Base-by-base conservation (phyloP, 2,113 vertebrate genomes). In the Burhinus oedicnemus region DNA sequence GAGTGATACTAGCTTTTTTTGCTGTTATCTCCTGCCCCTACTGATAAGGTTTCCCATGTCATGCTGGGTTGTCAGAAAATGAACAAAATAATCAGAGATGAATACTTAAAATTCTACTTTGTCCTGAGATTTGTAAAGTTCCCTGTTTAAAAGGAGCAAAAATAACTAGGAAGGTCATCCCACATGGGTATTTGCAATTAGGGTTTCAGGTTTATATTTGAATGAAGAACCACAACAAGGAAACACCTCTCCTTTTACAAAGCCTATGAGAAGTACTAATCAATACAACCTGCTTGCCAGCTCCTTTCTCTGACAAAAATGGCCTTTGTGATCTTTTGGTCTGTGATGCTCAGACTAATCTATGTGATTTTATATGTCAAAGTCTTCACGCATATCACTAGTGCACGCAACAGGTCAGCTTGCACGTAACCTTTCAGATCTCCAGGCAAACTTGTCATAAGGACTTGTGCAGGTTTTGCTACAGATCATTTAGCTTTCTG, bases 351-450 rank as follows among this genome's bases (percentile, higher is more conserved):
- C 6, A 3, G n/a, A 60, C 42, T 86, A 54, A 40, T 62, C 27
- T 55, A 4, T 12, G 16, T 65, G 44, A 9, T 45, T 40, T 38
- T 17, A 5, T 6, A n/a, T 32, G 51, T 42, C 71, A 30, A 78
- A 71, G 5, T 13, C 36, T 64, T 30, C 25, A 45, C 0, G 4
- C 1, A 2, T 44, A 18, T 15, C 29, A 8, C 17, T 69, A n/a
- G n/a, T 32, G 32, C 30, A 90, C 15, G 23, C 0, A 0, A 26
- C 15, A 29, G 51, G 5, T 44, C 55, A 75, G 10, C 34, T 45
- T 20, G 2, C 38, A 55, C 22, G 17, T 20, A 26, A n/a, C 11
- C 25, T 55, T 87, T 79, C 30, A 57, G 14, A 36, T 58, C 34
- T 88, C 29, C 12, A 26, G 60, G 36, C 7, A 68, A 77, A 13